These are phyloP conservation scores for Monochamus alternatus DNA, from an alignment of 2,888 invertebrate genomes.

Conservation along the genomic window DNA sequence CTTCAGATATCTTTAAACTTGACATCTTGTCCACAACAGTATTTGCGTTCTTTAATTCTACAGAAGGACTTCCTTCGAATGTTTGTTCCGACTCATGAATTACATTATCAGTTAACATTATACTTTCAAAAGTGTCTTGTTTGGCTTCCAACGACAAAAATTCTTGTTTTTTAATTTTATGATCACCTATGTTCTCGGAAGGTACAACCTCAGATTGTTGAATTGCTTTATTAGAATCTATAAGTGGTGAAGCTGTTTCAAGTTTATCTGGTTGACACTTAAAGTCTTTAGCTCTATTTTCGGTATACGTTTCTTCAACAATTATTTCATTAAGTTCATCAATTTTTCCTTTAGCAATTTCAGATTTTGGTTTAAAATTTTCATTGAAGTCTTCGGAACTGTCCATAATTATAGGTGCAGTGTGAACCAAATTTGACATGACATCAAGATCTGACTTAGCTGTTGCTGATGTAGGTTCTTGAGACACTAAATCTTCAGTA, in stretches of 20 bases:
- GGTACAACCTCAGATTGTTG: slow-evolving; percentile 63
- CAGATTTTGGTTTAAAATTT: slow-evolving; percentile 71
- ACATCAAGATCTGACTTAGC: slow-evolving; percentile 55
- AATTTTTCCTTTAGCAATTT: slow-evolving; percentile 72
- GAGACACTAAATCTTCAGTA: slow-evolving; percentile 48
- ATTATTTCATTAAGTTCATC: slow-evolving; percentile 75
- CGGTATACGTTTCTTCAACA: slow-evolving; percentile 69
- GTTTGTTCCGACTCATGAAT: slow-evolving; percentile 71
- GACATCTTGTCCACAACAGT: slow-evolving; percentile 69
- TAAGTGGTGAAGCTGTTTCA: slow-evolving; percentile 63
- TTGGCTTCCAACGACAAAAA: slow-evolving; percentile 63
- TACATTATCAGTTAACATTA: slow-evolving; percentile 68
- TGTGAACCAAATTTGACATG: slow-evolving; percentile 56
- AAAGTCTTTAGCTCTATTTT: slow-evolving; percentile 68
- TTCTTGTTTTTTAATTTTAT: slow-evolving; percentile 58
- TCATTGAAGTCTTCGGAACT: slow-evolving; percentile 61
- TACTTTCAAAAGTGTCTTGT: slow-evolving; percentile 70
- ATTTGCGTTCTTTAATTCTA: slow-evolving; percentile 67
- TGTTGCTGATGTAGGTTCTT: slow-evolving; percentile 48
- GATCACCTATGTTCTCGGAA: slow-evolving; percentile 59
- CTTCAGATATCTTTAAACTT: slow-evolving; percentile 67
- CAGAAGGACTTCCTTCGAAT: slow-evolving; percentile 60
- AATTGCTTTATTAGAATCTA: slow-evolving; percentile 67
- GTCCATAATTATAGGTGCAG: slow-evolving; percentile 54
- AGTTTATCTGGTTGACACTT: slow-evolving; percentile 68